These are phyloP conservation scores for Notodonta dromedarius DNA, from an alignment of 2,888 invertebrate species.

Conservation along the genomic window DNA sequence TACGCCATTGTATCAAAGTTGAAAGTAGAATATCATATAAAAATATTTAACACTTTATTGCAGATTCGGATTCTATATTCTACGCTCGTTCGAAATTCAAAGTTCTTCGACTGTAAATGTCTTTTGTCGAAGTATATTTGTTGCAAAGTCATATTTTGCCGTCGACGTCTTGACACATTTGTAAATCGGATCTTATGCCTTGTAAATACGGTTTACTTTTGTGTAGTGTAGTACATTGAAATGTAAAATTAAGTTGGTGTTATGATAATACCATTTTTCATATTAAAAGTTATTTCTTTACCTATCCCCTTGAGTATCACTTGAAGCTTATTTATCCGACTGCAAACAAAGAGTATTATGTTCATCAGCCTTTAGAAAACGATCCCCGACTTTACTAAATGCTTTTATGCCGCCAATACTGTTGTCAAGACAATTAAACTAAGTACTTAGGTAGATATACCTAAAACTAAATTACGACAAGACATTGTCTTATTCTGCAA, in stretches of 20 bases:
- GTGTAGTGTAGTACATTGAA: slow-evolving; percentile 15
- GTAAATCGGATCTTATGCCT: slow-evolving; percentile 3
- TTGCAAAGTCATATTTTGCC: slow-evolving; percentile 35
- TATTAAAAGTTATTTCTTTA: slow-evolving; percentile 77
- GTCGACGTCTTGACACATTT: slow-evolving; percentile 9
- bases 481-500: no score
- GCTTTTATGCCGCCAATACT: no score
- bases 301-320: slow-evolving; percentile 44
- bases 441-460: no score
- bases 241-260: slow-evolving; percentile 29
- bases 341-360: slow-evolving; percentile 35
- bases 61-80: background rate
- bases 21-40: background rate
- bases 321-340: slow-evolving; percentile 42
- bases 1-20: background rate
- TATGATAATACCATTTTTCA: slow-evolving; percentile 82
- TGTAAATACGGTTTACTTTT: slow-evolving; percentile 9
- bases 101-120: slow-evolving; percentile 11
- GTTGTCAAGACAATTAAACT: no score
- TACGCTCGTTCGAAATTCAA: slow-evolving; percentile 4
- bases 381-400: no score
- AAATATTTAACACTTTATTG: slow-evolving; percentile 3
- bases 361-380: slow-evolving; percentile 28
- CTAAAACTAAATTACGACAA: no score
- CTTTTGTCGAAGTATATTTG: slow-evolving; percentile 36